Percentiles rank a stretch among this genome's conserved stretches.
phyloP scores from a whole-genome alignment of 37 sponge, comb jelly and placozoan genomes.

The Diacarnus erythraeanus region DNA sequence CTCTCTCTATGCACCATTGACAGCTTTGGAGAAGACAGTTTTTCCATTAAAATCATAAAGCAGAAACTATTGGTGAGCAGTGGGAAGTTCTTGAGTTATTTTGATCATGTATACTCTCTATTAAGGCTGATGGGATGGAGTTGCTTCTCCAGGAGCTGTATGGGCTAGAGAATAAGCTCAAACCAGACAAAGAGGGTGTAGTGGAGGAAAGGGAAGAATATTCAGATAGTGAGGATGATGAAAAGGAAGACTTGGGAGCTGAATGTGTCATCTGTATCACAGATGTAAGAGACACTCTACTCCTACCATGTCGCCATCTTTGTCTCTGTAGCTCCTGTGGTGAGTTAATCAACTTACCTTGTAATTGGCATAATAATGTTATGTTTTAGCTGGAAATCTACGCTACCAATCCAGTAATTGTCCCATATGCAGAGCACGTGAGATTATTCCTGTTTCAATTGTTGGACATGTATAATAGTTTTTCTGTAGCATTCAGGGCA shows the following conservation, averaged over 20 bases:
- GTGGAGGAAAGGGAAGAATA: constrained; percentile 25
- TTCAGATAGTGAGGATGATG: constrained; percentile 34
- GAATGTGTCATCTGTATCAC: constrained; percentile 89
- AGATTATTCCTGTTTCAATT: constrained; percentile 34
- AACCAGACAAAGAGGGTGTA: constrained; percentile 16
- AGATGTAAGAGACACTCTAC: constrained; percentile 71
- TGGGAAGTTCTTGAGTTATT: background rate
- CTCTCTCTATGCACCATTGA: constrained; percentile 47
- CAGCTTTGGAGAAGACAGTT: constrained; percentile 4
- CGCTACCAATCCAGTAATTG: constrained; percentile 85
- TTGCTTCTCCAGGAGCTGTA: constrained; percentile 89
- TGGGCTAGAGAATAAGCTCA: constrained; percentile 84
- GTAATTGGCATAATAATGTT: background rate
- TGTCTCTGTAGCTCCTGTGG: constrained; percentile 82
- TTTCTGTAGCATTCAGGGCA: constrained; percentile 72
- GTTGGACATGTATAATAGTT: background rate
- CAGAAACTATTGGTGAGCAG: constrained; percentile 56
- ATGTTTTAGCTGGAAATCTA: constrained; percentile 55
- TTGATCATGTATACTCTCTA: background rate
- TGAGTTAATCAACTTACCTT: constrained; percentile 6
- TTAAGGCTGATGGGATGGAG: constrained; percentile 58
- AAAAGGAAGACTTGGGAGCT: constrained; percentile 70
- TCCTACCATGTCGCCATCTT: constrained; percentile 87
- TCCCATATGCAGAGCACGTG: constrained; percentile 86
- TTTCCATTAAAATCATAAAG: constrained; percentile 47